Evolutionary conservation across 2,113 vertebrate genomes (phyloP).

Genomic region (Carassius auratus): DNA sequence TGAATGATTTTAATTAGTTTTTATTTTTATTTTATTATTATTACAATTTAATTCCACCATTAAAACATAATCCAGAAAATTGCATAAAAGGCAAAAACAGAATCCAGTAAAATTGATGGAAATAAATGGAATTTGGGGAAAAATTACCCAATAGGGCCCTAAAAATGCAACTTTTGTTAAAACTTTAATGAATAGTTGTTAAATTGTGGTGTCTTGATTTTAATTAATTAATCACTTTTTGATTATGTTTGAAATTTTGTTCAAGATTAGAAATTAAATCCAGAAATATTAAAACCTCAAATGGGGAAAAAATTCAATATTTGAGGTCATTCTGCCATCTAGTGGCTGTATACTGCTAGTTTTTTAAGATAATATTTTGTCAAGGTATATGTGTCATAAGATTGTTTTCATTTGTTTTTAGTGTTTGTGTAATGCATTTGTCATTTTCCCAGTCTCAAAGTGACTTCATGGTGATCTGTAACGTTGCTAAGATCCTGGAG

Average conservation of each 20-base stretch:
- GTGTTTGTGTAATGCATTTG: not conserved
- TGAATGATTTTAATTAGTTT: too few relatives aligned
- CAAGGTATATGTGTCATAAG: not conserved
- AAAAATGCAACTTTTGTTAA: too few relatives aligned
- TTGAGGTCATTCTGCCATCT: conserved; percentile 19
- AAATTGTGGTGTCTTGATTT: not conserved
- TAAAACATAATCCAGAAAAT: too few relatives aligned
- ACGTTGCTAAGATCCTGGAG: conserved; percentile 96
- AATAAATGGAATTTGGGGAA: too few relatives aligned
- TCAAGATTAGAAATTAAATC: not conserved
- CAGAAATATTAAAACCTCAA: too few relatives aligned
- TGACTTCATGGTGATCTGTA: conserved; percentile 99
- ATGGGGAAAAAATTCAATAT: not conserved
- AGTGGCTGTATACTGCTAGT: not conserved
- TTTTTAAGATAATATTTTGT: not conserved
- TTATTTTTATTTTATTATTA: too few relatives aligned
- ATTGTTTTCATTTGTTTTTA: not conserved
- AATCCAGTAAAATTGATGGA: too few relatives aligned
- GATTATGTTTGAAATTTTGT: not conserved
- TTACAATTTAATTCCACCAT: too few relatives aligned
- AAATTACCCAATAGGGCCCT: too few relatives aligned
- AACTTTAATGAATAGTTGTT: too few relatives aligned
- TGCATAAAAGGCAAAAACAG: too few relatives aligned
- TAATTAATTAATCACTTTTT: not conserved
- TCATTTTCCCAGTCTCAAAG: conserved; percentile 83